Percentiles rank a stretch among this genome's conserved stretches.
Evolutionary conservation across 2,797 vertebrate species (phyloP).

Genomic region (Danio albolineatus): DNA sequence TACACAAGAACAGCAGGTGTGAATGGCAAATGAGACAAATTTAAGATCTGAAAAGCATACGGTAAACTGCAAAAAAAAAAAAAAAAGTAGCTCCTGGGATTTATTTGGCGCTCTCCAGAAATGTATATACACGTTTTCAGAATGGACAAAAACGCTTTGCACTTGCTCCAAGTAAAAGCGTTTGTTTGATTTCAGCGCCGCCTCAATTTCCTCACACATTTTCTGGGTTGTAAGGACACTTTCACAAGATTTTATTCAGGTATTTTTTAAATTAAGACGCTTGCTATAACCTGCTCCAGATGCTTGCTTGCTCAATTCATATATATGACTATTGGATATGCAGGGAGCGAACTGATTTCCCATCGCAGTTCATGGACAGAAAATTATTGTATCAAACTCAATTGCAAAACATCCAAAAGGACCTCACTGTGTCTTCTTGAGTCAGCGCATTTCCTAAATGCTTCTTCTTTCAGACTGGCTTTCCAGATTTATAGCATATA

Average conservation of each 20-base stretch:
- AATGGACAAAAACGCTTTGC: neutral
- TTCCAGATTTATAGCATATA: slow-evolving; percentile 1
- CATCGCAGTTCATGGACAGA: neutral
- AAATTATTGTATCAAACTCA: slow-evolving; percentile 8
- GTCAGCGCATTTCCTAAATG: slow-evolving; percentile 3
- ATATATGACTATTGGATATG: slow-evolving; percentile 18
- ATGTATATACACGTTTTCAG: no score
- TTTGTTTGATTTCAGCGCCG: neutral
- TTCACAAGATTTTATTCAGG: neutral
- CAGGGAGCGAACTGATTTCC: slow-evolving; percentile 16
- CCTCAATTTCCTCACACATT: neutral
- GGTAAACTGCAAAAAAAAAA: no score
- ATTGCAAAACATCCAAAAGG: neutral
- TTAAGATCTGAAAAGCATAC: no score
- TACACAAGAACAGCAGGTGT: no score
- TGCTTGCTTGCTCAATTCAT: slow-evolving; percentile 1
- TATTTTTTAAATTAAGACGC: neutral
- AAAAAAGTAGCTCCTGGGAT: no score
- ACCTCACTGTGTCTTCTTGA: neutral
- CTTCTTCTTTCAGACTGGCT: neutral
- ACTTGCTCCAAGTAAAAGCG: neutral
- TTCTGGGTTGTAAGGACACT: neutral
- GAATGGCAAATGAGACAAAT: no score
- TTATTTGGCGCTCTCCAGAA: no score
- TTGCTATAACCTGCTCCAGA: neutral